Base-by-base conservation (phyloP, 2,797 vertebrate genomes). In the Thalassophryne amazonica region DNA sequence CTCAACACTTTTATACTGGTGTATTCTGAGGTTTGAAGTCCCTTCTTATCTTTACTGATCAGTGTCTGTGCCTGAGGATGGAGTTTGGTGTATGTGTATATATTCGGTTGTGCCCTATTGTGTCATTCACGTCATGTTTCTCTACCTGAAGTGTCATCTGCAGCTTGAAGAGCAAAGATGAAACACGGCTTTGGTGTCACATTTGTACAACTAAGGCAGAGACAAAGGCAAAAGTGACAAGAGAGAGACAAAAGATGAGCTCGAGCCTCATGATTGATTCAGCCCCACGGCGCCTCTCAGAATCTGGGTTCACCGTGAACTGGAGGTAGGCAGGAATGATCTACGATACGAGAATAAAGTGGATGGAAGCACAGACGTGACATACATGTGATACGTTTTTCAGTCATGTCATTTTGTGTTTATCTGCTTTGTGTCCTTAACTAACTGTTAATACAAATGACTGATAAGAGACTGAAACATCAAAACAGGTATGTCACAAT, bases 141-240 rank as follows among this genome's bases (percentile, higher is more conserved):
- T 62, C 75, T 74, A 83, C 64, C 83, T 71, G 77, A 81, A 47
- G 64, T 1, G 4, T 81, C 81, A 65, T 27, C 64, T 37, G 55
- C 38, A 46, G 61, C 71, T 48, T 19, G 72, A 69, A 69, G 70
- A 65, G 52, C 58, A 13, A 30, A 53, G 60, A 70, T 81, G 55
- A 82, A 72, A 85, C 72, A 41, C 67, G 33, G 38, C 50, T 73
- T 75, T 48, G 25, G 27, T 68, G 56, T 72, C 61, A 55, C 15
- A 38, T 14, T 40, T 12, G 43, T 32, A 60, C 41, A 57, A 46
- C 12, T 4, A 23, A 63, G 50, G 46, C 53, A 39, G 28, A 68
- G 19, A 35, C 46, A 33, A 37, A 43, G 57, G 38, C 29, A 46
- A 25, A 65, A 57, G 62, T 57, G 54, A 68, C 51, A 29, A 32